Base-by-base conservation (phyloP, 2,888 invertebrate genomes). In the Cryptus viduatorius region DNA sequence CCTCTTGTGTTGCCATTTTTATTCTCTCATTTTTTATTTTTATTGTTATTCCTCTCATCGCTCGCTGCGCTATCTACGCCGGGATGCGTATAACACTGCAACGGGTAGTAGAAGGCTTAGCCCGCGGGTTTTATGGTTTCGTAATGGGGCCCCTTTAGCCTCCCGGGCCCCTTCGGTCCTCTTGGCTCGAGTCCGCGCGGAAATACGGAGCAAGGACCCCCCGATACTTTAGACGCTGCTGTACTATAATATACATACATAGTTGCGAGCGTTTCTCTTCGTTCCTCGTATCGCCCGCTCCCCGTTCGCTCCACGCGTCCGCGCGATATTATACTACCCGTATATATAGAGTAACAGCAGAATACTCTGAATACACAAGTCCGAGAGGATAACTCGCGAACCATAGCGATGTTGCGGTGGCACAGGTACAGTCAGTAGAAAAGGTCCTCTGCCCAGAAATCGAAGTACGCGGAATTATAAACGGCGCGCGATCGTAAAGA, bases 71-170 rank as follows among this genome's bases (percentile, higher is more conserved):
- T 50, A 61, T 80, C 14, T 67, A n/a, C 42, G 29, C 14, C 71
- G 71, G 75, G 78, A 79, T 67, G 84, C 82, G 91, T 89, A 89
- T 87, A 89, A 87, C 87, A 88, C 89, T 87, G 88, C 87, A 89
- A 75, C 86, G 78, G 42, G 61, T 59, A 72, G 61, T 31, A 72
- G 42, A 65, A 87, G 86, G 88, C 90, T 88, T 89, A 88, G 88
- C 89, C 88, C 85, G 87, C 88, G 87, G 85, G 87, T 91, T 92
- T 92, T 92, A 92, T 88, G 91, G 88, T 86, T 88, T 86, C 87
- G 89, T 92, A 92, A 92, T 91, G 89, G 90, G 37, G 89, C 90
- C 90, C 90, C 89, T 90, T 85, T 89, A 85, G 89, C 87, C 86
- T 86, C 88, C 86, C 86, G 84, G 71, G 82, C 75, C 79, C 65